Percentiles rank a stretch among this genome's conserved stretches.
Evolutionary conservation across 2,888 invertebrate genomes (phyloP).

Genomic region (Eumerus sabulonum): DNA sequence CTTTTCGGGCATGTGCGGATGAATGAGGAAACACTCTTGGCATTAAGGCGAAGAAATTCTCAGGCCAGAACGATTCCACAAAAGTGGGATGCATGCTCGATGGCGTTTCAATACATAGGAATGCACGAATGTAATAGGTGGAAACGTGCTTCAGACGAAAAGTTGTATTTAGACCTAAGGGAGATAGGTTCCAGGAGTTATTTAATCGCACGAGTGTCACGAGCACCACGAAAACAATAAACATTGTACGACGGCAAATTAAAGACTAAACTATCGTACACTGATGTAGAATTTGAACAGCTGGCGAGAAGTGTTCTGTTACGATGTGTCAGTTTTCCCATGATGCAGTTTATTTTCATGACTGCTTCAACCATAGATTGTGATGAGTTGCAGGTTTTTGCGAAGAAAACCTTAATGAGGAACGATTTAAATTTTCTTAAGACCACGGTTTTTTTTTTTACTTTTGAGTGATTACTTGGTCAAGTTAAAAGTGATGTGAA

Average conservation of each 20-base stretch:
- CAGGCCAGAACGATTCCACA: slow-evolving; percentile 76
- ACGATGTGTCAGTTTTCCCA: too few species aligned
- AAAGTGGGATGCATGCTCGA: slow-evolving; percentile 72
- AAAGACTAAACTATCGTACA: slow-evolving; percentile 53
- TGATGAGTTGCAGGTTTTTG: too few species aligned
- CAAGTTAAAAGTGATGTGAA: too few species aligned
- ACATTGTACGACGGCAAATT: slow-evolving; percentile 47
- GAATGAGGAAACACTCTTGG: slow-evolving; percentile 71
- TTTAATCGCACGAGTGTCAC: slow-evolving; percentile 15
- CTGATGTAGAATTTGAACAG: too few species aligned
- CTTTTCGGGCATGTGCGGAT: slow-evolving; percentile 28
- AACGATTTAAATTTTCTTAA: too few species aligned
- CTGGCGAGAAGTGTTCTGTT: too few species aligned
- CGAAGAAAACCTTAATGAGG: too few species aligned
- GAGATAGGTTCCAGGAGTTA: slow-evolving; percentile 72
- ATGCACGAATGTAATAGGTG: slow-evolving; percentile 74
- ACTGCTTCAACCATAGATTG: too few species aligned
- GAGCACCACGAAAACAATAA: slow-evolving; percentile 30
- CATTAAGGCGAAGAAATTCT: slow-evolving; percentile 72
- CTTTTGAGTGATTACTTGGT: too few species aligned
- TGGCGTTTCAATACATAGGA: slow-evolving; percentile 73
- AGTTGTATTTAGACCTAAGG: slow-evolving; percentile 74
- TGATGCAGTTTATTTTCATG: too few species aligned
- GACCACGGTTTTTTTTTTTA: too few species aligned
- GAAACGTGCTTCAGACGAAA: slow-evolving; percentile 75